Conservation (phyloP, 2,888 invertebrate genomes). For the Odiellus spinosus region DNA sequence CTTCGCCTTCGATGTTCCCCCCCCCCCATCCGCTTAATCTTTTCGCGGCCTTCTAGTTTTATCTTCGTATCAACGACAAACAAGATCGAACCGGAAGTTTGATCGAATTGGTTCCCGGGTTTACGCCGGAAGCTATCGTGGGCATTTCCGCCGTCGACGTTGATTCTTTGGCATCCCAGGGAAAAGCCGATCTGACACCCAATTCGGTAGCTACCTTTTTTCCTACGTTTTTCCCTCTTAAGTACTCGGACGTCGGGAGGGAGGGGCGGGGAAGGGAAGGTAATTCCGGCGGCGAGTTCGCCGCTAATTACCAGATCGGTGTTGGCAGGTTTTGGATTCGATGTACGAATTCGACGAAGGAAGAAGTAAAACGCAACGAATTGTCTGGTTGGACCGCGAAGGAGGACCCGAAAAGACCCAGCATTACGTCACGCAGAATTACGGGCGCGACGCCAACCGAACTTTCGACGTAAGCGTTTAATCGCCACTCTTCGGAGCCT, state of each 20-base stretch:
- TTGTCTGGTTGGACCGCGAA: conserved; percentile 17
- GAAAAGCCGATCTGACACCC: conserved; percentile 31
- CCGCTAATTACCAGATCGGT: too few species aligned
- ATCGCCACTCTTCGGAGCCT: too few species aligned
- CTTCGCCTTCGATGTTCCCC: too few species aligned
- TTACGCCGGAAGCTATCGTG: conserved; percentile 38
- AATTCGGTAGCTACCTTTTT: too few species aligned
- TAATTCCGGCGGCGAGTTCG: too few species aligned
- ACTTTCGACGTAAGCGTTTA: conserved; percentile 28
- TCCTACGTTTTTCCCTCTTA: too few species aligned
- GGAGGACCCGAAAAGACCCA: conserved; percentile 16
- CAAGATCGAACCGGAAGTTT: conserved; percentile 40
- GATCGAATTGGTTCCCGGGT: conserved; percentile 36
- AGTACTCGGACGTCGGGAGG: too few species aligned
- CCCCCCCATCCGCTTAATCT: too few species aligned
- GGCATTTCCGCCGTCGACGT: conserved; percentile 33
- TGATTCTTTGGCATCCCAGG: conserved; percentile 22
- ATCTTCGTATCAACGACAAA: conserved; percentile 36
- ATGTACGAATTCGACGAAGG: conserved; percentile 18
- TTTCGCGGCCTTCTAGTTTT: conserved; percentile 33
- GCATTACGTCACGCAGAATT: conserved; percentile 26
- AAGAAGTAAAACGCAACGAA: conserved; percentile 7
- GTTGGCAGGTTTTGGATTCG: conserved; percentile 16
- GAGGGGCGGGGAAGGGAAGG: too few species aligned
- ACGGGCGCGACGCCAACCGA: conserved; percentile 31